Evolutionary conservation across 2,797 vertebrate species (phyloP).

Genomic region (Arctocebus calabarensis): DNA sequence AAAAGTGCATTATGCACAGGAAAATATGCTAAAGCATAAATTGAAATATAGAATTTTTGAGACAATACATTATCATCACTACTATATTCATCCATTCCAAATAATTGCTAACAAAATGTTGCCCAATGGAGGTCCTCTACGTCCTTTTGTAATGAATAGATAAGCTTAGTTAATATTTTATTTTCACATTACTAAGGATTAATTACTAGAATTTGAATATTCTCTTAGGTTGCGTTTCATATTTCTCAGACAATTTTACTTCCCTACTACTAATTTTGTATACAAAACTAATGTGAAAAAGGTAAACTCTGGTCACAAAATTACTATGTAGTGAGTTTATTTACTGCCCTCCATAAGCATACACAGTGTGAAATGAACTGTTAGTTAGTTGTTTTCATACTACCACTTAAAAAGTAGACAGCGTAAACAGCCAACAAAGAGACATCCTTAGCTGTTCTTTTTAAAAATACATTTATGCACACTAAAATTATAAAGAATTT

Average conservation of each 20-base stretch:
- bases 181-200: conserved; percentile 33
- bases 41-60: neutral
- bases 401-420: neutral
- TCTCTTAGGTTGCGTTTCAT: conserved; percentile 4
- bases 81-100: neutral
- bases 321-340: neutral
- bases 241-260: neutral
- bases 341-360: neutral
- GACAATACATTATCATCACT: neutral
- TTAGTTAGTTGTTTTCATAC: neutral
- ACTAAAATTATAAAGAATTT: neutral
- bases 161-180: neutral
- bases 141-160: neutral
- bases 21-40: neutral
- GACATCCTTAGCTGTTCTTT: neutral
- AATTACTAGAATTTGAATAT: neutral
- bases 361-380: neutral
- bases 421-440: neutral
- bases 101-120: neutral
- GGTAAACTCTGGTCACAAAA: neutral
- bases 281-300: neutral
- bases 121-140: neutral
- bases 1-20: too few relatives aligned
- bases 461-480: neutral
- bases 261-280: neutral